Percentiles rank a stretch among this genome's conserved stretches.
Evolutionary conservation across 2,888 invertebrate genomes (phyloP).

Genomic region (Balanococcus diminutus): DNA sequence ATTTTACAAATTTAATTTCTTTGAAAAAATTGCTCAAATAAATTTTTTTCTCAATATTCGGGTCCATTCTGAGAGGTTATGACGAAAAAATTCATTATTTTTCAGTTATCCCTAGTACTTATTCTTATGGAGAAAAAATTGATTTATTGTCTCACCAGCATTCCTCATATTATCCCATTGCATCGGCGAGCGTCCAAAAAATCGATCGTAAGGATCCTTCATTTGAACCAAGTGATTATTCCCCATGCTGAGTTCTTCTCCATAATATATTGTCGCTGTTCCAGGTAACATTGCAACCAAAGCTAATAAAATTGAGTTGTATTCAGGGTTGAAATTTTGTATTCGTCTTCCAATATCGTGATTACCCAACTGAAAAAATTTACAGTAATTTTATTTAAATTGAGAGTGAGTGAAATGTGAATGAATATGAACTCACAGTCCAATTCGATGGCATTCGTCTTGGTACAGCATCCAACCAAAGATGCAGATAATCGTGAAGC

Average conservation of each 20-base stretch:
- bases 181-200: constrained; percentile 66
- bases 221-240: constrained; percentile 66
- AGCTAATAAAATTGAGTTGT: constrained; percentile 73
- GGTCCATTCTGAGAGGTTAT: no score
- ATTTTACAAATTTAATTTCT: no score
- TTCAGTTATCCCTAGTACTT: no score
- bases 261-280: constrained; percentile 80
- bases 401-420: background rate
- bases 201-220: constrained; percentile 66
- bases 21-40: no score
- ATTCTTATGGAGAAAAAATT: no score
- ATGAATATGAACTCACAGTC: constrained; percentile 50
- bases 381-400: background rate
- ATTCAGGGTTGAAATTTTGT: constrained; percentile 65
- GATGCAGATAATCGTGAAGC: background rate
- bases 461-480: constrained; percentile 46
- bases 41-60: no score
- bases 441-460: constrained; percentile 44
- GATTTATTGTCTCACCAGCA: constrained; percentile 62
- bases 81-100: no score
- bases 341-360: constrained; percentile 72
- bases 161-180: constrained; percentile 68
- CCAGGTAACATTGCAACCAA: constrained; percentile 77
- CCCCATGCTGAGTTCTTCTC: constrained; percentile 82
- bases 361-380: constrained; percentile 69